Evolutionary conservation across 2,797 vertebrate species (phyloP).

Genomic region (Channallabes apus): DNA sequence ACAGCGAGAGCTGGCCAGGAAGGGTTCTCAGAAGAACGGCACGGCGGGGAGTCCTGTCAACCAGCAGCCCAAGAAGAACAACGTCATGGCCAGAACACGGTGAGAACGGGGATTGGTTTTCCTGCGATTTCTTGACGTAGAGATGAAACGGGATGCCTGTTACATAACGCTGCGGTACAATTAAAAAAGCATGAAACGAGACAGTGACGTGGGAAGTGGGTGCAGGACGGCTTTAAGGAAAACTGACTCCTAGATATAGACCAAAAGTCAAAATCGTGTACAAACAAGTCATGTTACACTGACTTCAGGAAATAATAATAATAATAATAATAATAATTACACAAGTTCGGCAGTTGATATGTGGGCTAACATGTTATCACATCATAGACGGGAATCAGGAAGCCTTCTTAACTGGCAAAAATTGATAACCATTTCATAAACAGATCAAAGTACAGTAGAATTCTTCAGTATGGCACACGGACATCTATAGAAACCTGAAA

Average conservation of each 20-base stretch:
- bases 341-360: not conserved
- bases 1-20: conserved; percentile 93
- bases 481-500: not conserved
- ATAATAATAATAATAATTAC: not conserved
- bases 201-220: not conserved
- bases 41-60: conserved; percentile 93
- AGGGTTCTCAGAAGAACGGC: conserved; percentile 93
- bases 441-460: not conserved
- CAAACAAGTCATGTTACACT: not conserved
- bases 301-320: not conserved
- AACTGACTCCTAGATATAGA: not conserved
- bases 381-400: not conserved
- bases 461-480: not conserved
- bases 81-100: conserved; percentile 97
- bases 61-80: conserved; percentile 99
- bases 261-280: not conserved
- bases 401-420: not conserved
- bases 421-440: not conserved
- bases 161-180: conserved; percentile 19
- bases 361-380: not conserved
- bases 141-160: not conserved
- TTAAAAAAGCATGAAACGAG: not conserved
- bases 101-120: conserved; percentile 59
- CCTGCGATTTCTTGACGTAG: not conserved
- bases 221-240: not conserved